Conservation (phyloP, 2,888 invertebrate genomes). For the Syrista parreyssii region DNA sequence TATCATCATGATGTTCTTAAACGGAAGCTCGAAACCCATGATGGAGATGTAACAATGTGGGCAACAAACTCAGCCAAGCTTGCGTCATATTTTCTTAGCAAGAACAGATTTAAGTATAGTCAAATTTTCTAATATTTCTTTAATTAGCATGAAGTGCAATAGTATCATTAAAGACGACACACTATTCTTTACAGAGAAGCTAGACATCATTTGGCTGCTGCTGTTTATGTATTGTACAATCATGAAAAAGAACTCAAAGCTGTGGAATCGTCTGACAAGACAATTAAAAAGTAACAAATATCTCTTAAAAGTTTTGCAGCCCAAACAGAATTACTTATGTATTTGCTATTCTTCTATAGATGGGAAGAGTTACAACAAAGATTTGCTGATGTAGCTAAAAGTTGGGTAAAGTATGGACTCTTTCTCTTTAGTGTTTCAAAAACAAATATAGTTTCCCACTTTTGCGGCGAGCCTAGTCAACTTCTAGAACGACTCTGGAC, state of each 20-base stretch:
- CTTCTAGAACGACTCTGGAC: slow-evolving; percentile 29
- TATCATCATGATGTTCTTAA: slow-evolving; percentile 71
- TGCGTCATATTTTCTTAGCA: slow-evolving; percentile 67
- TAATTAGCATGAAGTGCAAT: background rate
- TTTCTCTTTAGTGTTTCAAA: slow-evolving; percentile 71
- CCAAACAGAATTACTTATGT: background rate
- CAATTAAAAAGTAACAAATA: slow-evolving; percentile 22
- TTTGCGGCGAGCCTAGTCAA: slow-evolving; percentile 40
- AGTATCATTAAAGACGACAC: slow-evolving; percentile 5
- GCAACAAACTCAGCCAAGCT: slow-evolving; percentile 69
- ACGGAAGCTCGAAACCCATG: slow-evolving; percentile 70
- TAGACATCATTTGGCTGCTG: slow-evolving; percentile 76
- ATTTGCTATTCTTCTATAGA: slow-evolving; percentile 19
- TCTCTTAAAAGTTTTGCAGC: background rate
- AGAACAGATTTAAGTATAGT: slow-evolving; percentile 46
- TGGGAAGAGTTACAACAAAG: slow-evolving; percentile 56
- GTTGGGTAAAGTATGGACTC: slow-evolving; percentile 73
- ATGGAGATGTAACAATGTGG: slow-evolving; percentile 72
- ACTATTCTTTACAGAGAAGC: slow-evolving; percentile 64
- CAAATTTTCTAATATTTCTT: slow-evolving; percentile 11
- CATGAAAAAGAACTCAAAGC: slow-evolving; percentile 70
- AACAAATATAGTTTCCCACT: slow-evolving; percentile 59
- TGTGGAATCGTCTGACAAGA: slow-evolving; percentile 56
- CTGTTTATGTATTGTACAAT: slow-evolving; percentile 70
- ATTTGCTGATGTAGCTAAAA: slow-evolving; percentile 70